Evolutionary conservation across 2,888 invertebrate species (phyloP).

Genomic region (Ophion ellenae): DNA sequence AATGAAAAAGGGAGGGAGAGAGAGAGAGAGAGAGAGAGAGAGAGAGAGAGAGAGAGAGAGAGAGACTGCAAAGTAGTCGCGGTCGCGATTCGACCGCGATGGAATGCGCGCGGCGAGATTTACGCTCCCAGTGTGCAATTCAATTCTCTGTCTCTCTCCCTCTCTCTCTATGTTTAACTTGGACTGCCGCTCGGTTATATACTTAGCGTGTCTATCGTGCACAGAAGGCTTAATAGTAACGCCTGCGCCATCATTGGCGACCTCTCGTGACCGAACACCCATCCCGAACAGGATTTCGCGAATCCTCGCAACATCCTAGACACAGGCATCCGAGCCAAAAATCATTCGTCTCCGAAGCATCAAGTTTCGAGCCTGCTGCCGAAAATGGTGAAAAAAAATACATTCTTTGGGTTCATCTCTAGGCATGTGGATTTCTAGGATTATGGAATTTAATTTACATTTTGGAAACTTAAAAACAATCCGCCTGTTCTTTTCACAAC

Average conservation of each 20-base stretch:
- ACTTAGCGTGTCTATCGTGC: conserved; percentile 23
- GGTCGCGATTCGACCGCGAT: conserved; percentile 62
- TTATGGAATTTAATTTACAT: too few relatives aligned
- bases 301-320: too few relatives aligned
- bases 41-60: conserved; percentile 18
- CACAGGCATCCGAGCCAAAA: too few relatives aligned
- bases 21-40: conserved; percentile 36
- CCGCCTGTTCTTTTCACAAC: too few relatives aligned
- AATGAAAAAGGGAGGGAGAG: conserved; percentile 49
- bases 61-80: conserved; percentile 46
- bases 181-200: conserved; percentile 13
- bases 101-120: conserved; percentile 63
- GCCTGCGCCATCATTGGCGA: conserved; percentile 55
- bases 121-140: conserved; percentile 31
- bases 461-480: too few relatives aligned
- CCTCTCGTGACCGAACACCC: conserved; percentile 12
- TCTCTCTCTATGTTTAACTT: conserved; percentile 21
- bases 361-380: too few relatives aligned
- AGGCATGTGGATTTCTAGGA: too few relatives aligned
- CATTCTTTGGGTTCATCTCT: too few relatives aligned
- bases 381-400: too few relatives aligned
- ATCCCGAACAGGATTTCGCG: too few relatives aligned
- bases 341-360: too few relatives aligned
- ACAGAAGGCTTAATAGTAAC: conserved; percentile 25
- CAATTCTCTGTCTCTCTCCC: conserved; percentile 17